These are phyloP conservation scores for Vulpes ferrilata DNA, from an alignment of 2,113 vertebrate species.

Conservation along the genomic window DNA sequence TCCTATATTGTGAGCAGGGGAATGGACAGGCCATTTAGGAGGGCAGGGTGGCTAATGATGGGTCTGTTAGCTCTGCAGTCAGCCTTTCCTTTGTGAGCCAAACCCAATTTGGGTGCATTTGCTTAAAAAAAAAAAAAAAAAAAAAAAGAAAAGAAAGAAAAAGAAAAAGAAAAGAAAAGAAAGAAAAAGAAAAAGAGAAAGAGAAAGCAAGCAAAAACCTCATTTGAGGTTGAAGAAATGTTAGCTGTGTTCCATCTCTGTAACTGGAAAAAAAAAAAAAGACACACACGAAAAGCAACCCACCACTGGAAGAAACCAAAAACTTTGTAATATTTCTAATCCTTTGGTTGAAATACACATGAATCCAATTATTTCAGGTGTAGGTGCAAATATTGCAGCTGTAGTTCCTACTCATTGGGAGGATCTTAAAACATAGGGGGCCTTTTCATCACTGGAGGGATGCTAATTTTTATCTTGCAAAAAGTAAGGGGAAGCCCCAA, in stretches of 20 bases:
- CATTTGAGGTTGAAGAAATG: slow-evolving; percentile 70
- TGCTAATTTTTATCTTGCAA: slow-evolving; percentile 79
- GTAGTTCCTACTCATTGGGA: neutral
- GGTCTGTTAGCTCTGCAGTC: slow-evolving; percentile 78
- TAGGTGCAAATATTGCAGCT: neutral
- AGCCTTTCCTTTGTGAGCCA: slow-evolving; percentile 80
- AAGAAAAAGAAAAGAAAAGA: neutral
- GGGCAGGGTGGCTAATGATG: slow-evolving; percentile 83
- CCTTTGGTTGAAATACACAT: neutral
- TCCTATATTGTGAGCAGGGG: slow-evolving; percentile 74
- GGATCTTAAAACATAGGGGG: slow-evolving; percentile 27
- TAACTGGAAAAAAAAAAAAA: neutral
- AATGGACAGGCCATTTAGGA: slow-evolving; percentile 80
- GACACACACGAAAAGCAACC: neutral
- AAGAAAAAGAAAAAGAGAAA: neutral
- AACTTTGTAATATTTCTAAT: slow-evolving; percentile 55
- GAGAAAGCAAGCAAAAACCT: slow-evolving; percentile 11
- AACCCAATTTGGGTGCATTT: slow-evolving; percentile 83
- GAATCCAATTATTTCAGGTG: slow-evolving; percentile 28
- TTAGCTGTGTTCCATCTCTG: slow-evolving; percentile 65
- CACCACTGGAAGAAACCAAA: neutral
- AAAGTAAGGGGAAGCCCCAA: slow-evolving; percentile 63
- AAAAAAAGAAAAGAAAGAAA: neutral
- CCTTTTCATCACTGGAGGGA: slow-evolving; percentile 51
- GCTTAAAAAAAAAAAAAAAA: slow-evolving; percentile 62